Percentiles rank a stretch among this genome's conserved stretches.
These are phyloP conservation scores for Anadara kagoshimensis DNA, from an alignment of 1,140 invertebrate species.

Conservation along the genomic window DNA sequence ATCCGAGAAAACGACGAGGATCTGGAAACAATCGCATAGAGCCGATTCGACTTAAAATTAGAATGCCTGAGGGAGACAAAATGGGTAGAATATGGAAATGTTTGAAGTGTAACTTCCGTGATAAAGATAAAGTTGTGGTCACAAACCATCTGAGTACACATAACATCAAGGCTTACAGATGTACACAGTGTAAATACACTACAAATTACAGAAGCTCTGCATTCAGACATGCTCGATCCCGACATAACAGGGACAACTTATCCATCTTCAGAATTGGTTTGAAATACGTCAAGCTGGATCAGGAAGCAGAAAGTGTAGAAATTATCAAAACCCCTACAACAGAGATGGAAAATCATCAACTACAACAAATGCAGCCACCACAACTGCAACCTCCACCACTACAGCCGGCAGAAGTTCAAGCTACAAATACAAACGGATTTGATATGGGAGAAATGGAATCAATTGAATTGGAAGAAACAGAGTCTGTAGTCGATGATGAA, in stretches of 20 bases:
- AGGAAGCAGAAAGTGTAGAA: conserved; percentile 7
- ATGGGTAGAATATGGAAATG: conserved; percentile 64
- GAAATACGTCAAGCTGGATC: conserved; percentile 40
- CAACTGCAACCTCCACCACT: no score
- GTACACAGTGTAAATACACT: conserved; percentile 55
- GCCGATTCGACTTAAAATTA: conserved; percentile 3
- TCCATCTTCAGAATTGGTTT: conserved; percentile 48
- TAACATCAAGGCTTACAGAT: conserved; percentile 62
- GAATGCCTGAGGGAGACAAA: conserved; percentile 10
- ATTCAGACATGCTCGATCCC: conserved; percentile 57
- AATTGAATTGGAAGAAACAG: conserved; percentile 9
- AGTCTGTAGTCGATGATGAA: conserved; percentile 21
- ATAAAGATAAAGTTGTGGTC: conserved; percentile 55
- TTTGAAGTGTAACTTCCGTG: conserved; percentile 58
- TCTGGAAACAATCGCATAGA: background rate
- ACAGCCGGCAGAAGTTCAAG: background rate
- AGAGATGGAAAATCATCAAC: conserved; percentile 9
- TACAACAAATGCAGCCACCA: no score
- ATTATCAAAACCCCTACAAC: background rate
- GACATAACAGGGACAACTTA: conserved; percentile 51
- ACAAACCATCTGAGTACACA: conserved; percentile 61
- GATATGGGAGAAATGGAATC: conserved; percentile 14
- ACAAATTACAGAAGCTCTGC: conserved; percentile 60
- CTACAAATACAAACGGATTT: background rate
- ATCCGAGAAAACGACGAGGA: conserved; percentile 37